phyloP scores from a whole-genome alignment of 2,797 vertebrate species.

The Lithobates sylvaticus region DNA sequence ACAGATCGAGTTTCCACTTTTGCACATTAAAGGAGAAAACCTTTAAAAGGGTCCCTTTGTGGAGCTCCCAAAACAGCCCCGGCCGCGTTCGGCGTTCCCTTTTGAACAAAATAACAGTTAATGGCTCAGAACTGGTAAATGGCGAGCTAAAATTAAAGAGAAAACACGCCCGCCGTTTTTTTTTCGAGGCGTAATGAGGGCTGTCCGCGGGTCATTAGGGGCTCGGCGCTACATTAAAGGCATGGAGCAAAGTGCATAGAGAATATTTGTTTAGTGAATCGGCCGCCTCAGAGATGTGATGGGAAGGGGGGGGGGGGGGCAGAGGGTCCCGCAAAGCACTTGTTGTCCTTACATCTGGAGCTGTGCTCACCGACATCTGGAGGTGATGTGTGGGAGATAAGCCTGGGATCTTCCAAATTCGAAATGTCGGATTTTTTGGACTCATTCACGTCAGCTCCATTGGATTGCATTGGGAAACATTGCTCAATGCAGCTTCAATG shows the following conservation, averaged over 20 bases:
- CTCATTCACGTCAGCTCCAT: too few species aligned
- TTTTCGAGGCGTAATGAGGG: constrained; percentile 4
- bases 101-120: constrained; percentile 5
- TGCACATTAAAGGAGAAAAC: constrained; percentile 33
- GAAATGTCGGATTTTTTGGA: too few species aligned
- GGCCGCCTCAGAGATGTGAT: background rate
- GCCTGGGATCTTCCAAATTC: too few species aligned
- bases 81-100: background rate
- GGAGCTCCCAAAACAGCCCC: background rate
- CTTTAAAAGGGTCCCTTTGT: constrained; percentile 15
- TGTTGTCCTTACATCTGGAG: background rate
- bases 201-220: constrained; percentile 1
- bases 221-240: background rate
- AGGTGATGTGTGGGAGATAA: too few species aligned
- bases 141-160: background rate
- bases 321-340: background rate
- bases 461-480: too few species aligned
- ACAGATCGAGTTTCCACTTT: constrained; percentile 39
- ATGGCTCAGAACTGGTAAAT: constrained; percentile 30
- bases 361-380: too few species aligned
- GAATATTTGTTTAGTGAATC: constrained; percentile 19
- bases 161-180: constrained; percentile 2
- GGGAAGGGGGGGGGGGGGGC: background rate
- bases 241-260: background rate
- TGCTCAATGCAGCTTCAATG: too few species aligned